phyloP scores from a whole-genome alignment of 2,888 invertebrate species.

The Kuschelorhynchus macadamiae region DNA sequence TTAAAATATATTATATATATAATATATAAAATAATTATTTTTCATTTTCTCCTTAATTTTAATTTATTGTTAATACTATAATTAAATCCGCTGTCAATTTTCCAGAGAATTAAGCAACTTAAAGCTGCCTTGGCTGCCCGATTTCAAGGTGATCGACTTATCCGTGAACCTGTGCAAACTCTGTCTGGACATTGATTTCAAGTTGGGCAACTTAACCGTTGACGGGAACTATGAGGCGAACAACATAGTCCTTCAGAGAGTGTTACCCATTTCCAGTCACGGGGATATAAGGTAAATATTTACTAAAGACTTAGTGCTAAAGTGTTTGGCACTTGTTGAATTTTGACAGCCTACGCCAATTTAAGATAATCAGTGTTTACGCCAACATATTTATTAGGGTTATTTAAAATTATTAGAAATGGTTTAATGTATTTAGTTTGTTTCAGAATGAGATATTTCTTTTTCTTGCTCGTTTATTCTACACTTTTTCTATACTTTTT shows the following conservation, averaged over 20 bases:
- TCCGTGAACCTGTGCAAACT: conserved; percentile 61
- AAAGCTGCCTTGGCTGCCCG: conserved; percentile 62
- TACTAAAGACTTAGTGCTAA: background rate
- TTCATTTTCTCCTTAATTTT: no score
- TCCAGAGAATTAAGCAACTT: conserved; percentile 63
- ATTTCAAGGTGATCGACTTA: conserved; percentile 64
- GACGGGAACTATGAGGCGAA: conserved; percentile 64
- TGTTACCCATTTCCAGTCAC: conserved; percentile 63
- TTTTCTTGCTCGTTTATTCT: no score
- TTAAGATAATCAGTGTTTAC: no score
- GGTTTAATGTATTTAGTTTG: no score
- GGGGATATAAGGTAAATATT: conserved; percentile 63
- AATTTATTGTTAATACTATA: no score
- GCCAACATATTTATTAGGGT: no score
- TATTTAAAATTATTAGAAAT: no score
- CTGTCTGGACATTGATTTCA: conserved; percentile 60
- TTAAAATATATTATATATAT: no score
- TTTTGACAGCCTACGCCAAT: no score
- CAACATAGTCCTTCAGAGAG: conserved; percentile 62
- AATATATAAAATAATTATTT: no score
- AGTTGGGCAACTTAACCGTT: conserved; percentile 63
- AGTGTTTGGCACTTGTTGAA: background rate
- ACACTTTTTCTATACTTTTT: no score
- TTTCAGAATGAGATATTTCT: no score
- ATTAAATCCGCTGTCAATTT: conserved; percentile 22